Evolutionary conservation across 2,888 invertebrate species (phyloP).

Genomic region (Thera britannica): DNA sequence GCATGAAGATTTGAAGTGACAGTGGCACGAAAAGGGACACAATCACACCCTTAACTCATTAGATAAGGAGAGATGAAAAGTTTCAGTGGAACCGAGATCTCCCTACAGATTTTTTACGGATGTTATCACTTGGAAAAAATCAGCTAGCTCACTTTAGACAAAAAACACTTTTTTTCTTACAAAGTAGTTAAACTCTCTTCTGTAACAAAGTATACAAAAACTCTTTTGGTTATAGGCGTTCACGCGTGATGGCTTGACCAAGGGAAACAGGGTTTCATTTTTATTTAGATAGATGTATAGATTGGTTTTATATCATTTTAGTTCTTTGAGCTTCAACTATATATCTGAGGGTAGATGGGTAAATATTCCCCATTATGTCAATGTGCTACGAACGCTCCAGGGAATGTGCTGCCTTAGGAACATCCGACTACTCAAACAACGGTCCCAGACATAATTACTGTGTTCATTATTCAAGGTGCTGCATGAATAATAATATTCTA

Average conservation of each 20-base stretch:
- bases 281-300: too few species aligned
- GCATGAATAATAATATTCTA: not conserved
- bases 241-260: too few species aligned
- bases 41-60: slow-evolving; percentile 54
- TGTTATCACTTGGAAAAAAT: not conserved
- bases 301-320: too few species aligned
- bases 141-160: slow-evolving; percentile 11
- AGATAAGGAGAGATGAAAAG: slow-evolving; percentile 50
- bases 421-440: not conserved
- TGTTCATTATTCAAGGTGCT: not conserved
- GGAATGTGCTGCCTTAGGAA: not conserved
- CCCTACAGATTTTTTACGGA: slow-evolving; percentile 26
- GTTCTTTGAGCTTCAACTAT: too few species aligned
- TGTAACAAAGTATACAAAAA: too few species aligned
- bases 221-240: too few species aligned
- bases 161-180: too few species aligned
- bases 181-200: too few species aligned
- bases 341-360: too few species aligned
- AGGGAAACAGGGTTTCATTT: too few species aligned
- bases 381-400: not conserved
- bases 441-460: not conserved
- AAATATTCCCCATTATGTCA: not conserved
- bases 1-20: slow-evolving; percentile 13
- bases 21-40: slow-evolving; percentile 30
- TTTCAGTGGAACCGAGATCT: slow-evolving; percentile 39